These are phyloP conservation scores for Enteromius treurensis DNA, from an alignment of 2,797 vertebrate genomes.

Conservation along the genomic window DNA sequence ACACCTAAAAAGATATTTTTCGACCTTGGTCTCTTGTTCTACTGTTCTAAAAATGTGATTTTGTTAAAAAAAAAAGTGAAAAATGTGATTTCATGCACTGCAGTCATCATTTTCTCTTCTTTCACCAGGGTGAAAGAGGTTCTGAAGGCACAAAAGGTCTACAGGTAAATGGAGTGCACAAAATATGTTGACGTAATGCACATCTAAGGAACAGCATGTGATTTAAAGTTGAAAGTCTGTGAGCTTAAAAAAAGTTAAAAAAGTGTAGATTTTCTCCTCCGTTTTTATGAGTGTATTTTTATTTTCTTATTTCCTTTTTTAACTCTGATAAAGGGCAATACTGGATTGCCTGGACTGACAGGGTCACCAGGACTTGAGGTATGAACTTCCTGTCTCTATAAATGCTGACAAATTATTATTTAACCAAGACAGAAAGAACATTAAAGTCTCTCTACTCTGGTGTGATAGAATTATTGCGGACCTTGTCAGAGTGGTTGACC, in stretches of 20 bases:
- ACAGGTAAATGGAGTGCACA: conserved; percentile 79
- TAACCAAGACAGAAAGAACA: conserved; percentile 18
- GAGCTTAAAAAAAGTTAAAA: background rate
- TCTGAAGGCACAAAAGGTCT: conserved; percentile 80
- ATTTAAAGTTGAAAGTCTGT: background rate
- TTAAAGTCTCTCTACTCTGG: background rate
- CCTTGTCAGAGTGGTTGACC: conserved; percentile 7
- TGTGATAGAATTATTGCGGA: background rate
- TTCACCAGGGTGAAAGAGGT: conserved; percentile 81
- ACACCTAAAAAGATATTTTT: conserved; percentile 1
- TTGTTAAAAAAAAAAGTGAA: background rate
- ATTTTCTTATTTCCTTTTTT: background rate
- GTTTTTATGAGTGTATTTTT: background rate
- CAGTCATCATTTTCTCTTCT: background rate
- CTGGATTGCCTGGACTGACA: conserved; percentile 80
- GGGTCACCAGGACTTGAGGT: conserved; percentile 88
- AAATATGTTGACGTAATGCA: conserved; percentile 1
- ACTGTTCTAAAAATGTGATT: background rate
- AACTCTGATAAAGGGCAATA: conserved; percentile 77
- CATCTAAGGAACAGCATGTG: conserved; percentile 19
- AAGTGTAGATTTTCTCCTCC: background rate
- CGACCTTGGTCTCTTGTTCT: conserved; percentile 8
- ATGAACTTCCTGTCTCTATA: conserved; percentile 45
- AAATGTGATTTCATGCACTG: background rate
- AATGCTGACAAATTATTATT: conserved; percentile 1